phyloP scores from a whole-genome alignment of 2,113 vertebrate genomes.

The Procapra przewalskii region DNA sequence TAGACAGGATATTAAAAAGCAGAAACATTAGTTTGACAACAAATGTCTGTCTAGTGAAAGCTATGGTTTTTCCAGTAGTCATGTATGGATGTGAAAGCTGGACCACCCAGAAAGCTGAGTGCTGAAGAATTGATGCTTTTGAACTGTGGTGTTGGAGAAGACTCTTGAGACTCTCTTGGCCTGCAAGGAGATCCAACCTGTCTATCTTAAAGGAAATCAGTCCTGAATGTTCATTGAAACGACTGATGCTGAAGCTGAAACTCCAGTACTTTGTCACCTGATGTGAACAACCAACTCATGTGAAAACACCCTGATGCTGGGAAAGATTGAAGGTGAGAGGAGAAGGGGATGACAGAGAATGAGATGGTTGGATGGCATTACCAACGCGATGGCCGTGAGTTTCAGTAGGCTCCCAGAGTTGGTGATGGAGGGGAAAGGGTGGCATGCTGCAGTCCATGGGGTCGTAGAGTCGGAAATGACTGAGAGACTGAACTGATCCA shows the following conservation, averaged over 20 bases:
- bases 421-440: background rate
- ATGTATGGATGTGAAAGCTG: background rate
- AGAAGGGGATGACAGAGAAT: background rate
- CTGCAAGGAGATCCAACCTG: background rate
- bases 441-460: background rate
- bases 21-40: background rate
- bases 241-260: background rate
- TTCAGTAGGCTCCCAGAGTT: background rate
- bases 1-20: background rate
- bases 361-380: background rate
- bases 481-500: background rate
- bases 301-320: background rate
- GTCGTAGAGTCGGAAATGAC: rapidly evolving
- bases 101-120: background rate
- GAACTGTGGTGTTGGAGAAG: background rate
- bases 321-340: background rate
- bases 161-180: background rate
- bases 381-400: rapidly evolving
- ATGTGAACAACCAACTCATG: background rate
- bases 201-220: background rate
- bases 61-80: background rate
- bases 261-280: background rate
- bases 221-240: background rate
- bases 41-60: background rate
- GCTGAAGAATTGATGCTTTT: background rate